A percentile compares a stretch with the other conserved stretches of the same genome.
These are phyloP conservation scores for Adrianichthys oophorus DNA, from an alignment of 2,797 vertebrate species.

Conservation along the genomic window DNA sequence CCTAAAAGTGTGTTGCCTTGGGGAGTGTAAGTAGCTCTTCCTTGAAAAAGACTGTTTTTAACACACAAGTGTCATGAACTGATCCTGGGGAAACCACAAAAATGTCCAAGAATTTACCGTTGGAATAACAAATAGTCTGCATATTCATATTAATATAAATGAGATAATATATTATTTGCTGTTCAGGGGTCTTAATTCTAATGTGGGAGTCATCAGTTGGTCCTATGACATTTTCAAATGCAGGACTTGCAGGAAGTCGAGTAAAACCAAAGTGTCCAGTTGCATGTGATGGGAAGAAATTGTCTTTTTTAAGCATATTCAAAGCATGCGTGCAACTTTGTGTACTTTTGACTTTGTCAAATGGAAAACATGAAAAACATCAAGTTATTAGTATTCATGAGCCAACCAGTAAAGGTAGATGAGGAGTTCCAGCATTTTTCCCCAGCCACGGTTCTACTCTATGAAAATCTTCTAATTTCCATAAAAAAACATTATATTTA, in stretches of 20 bases:
- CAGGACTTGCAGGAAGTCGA: not conserved
- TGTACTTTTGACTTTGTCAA: conserved; percentile 4
- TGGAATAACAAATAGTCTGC: not conserved
- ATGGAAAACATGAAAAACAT: not conserved
- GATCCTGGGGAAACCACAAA: conserved; percentile 1
- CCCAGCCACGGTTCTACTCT: too few relatives aligned
- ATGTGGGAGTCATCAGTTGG: not conserved
- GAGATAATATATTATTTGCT: not conserved
- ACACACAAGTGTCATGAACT: not conserved
- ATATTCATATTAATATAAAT: not conserved
- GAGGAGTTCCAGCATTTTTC: not conserved
- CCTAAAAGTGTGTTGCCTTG: not conserved
- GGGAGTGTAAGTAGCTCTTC: not conserved
- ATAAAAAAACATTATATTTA: too few relatives aligned
- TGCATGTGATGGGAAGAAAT: not conserved
- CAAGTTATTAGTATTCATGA: not conserved
- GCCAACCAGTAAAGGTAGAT: conserved; percentile 3
- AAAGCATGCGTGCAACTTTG: not conserved
- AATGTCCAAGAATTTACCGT: not conserved
- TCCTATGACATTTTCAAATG: not conserved
- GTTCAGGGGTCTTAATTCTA: not conserved
- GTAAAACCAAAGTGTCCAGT: not conserved
- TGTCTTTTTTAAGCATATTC: not conserved
- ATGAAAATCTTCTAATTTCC: too few relatives aligned
- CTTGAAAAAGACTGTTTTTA: conserved; percentile 4